Percentiles rank a stretch among this genome's conserved stretches.
Conservation (phyloP, 1,140 invertebrate species). For the Drosophila bipectinata region DNA sequence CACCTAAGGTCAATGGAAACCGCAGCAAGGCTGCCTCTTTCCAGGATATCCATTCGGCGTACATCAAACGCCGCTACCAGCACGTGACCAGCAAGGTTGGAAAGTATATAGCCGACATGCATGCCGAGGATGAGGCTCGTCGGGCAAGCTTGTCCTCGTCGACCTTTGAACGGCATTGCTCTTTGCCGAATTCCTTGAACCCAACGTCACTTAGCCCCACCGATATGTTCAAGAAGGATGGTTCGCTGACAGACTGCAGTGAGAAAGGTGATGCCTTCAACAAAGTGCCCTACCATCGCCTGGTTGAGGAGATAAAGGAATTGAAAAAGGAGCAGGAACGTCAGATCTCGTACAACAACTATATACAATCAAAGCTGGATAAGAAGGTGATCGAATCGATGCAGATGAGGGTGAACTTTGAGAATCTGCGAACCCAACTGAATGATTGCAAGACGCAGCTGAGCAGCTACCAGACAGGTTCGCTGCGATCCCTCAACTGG, state of each 20-base stretch:
- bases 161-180: constrained; percentile 65
- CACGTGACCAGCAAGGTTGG: constrained; percentile 78
- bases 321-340: constrained; percentile 14
- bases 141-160: constrained; percentile 13
- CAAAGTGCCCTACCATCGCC: constrained; percentile 41
- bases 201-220: constrained; percentile 37
- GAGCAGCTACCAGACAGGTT: constrained; percentile 19
- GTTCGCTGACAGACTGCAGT: constrained; percentile 26
- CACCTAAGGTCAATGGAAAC: constrained; percentile 5
- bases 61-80: constrained; percentile 69
- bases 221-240: constrained; percentile 39
- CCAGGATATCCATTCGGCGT: constrained; percentile 73
- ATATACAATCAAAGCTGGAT: constrained; percentile 47
- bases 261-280: not conserved
- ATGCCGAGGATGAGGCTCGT: constrained; percentile 45
- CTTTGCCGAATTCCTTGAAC: constrained; percentile 71
- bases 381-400: constrained; percentile 52
- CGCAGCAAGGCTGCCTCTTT: constrained; percentile 64
- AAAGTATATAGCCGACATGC: constrained; percentile 72
- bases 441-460: constrained; percentile 56
- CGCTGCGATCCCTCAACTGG: constrained; percentile 12
- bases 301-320: constrained; percentile 37
- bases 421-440: constrained; percentile 56
- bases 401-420: constrained; percentile 57
- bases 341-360: constrained; percentile 26